These are phyloP conservation scores for Bufo gargarizans DNA, from an alignment of 2,113 vertebrate species.

Conservation along the genomic window DNA sequence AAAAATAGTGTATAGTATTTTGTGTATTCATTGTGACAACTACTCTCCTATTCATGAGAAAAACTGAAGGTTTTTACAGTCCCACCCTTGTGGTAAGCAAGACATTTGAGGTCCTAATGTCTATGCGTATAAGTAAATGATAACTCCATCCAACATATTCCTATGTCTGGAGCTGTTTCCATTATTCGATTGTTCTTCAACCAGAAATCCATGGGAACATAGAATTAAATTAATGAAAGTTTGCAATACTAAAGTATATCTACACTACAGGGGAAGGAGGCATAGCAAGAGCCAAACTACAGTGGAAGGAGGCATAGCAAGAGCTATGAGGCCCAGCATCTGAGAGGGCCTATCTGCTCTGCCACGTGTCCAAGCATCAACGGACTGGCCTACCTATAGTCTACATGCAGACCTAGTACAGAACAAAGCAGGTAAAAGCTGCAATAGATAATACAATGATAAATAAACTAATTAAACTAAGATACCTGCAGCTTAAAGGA, in stretches of 20 bases:
- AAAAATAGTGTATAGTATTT: not conserved
- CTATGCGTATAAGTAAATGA: not conserved
- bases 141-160: not conserved
- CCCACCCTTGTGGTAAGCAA: not conserved
- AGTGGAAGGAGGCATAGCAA: not conserved
- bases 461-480: too few species aligned
- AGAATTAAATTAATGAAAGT: not conserved
- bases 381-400: not conserved
- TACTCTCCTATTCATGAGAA: not conserved
- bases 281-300: not conserved
- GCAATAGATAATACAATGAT: too few species aligned
- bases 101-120: not conserved
- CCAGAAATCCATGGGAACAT: not conserved
- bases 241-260: not conserved
- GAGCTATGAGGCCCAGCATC: not conserved
- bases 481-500: too few species aligned
- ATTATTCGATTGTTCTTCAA: not conserved
- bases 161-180: not conserved
- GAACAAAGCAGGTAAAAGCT: not conserved
- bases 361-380: not conserved
- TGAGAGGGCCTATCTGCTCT: not conserved
- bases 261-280: too few species aligned
- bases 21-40: not conserved
- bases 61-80: not conserved
- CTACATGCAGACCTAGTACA: not conserved